phyloP scores from a whole-genome alignment of 2,888 invertebrate genomes.

The Eurois occulta region DNA sequence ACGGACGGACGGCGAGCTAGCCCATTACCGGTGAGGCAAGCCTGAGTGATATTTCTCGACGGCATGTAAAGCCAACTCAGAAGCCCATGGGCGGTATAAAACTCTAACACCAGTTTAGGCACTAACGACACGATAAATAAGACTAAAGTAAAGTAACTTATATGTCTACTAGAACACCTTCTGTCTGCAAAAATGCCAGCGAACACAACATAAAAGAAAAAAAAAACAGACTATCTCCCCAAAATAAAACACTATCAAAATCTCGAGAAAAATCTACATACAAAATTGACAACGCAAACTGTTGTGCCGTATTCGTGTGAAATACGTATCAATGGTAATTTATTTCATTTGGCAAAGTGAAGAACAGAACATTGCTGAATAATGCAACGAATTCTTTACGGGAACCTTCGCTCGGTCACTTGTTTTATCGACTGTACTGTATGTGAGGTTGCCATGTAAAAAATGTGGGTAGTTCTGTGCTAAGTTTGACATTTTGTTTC shows the following conservation, averaged over 20 bases:
- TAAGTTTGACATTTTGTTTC: conserved; percentile 47
- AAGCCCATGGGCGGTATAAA: too few species aligned
- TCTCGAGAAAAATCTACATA: conserved; percentile 44
- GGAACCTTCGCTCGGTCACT: conserved; percentile 65
- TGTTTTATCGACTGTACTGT: conserved; percentile 65
- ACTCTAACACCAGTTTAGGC: too few species aligned
- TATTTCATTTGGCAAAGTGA: conserved; percentile 80
- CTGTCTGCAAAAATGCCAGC: not conserved
- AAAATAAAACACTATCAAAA: conserved; percentile 41
- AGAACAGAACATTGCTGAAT: conserved; percentile 71
- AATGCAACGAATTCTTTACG: conserved; percentile 72
- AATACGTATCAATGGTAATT: conserved; percentile 76
- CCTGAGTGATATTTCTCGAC: too few species aligned
- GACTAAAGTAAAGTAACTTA: too few species aligned
- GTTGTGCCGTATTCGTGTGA: conserved; percentile 54
- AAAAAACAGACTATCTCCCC: not conserved
- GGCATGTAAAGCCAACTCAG: too few species aligned
- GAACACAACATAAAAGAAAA: not conserved
- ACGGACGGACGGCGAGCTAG: too few species aligned
- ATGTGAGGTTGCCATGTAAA: conserved; percentile 57
- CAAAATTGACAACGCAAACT: conserved; percentile 62
- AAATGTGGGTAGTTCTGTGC: conserved; percentile 43
- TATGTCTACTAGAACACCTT: not conserved
- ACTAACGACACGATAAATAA: too few species aligned
- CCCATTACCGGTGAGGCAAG: too few species aligned